These are phyloP conservation scores for Brotula barbata DNA, from an alignment of 2,797 vertebrate species.

Conservation along the genomic window DNA sequence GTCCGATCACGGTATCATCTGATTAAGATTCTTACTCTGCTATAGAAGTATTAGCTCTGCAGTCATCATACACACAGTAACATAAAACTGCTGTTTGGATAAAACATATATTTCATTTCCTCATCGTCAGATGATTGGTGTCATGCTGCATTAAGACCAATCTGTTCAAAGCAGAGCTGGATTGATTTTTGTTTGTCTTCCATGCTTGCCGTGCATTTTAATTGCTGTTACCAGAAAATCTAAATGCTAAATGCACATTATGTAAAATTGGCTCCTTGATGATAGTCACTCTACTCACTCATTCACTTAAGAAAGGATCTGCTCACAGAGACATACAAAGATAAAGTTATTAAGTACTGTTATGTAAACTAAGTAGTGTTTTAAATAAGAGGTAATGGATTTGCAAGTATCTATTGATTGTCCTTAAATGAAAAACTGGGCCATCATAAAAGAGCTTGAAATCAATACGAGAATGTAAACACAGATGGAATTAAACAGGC, in stretches of 20 bases:
- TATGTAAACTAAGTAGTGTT: neutral
- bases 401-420: too few relatives aligned
- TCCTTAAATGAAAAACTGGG: neutral
- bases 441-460: neutral
- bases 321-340: neutral
- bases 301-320: neutral
- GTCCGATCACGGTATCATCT: neutral
- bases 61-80: neutral
- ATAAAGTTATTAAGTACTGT: neutral
- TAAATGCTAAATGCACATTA: too few relatives aligned
- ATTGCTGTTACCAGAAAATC: neutral
- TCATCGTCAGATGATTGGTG: conserved; percentile 4
- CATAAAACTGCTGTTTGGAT: conserved; percentile 2
- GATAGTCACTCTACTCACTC: too few relatives aligned
- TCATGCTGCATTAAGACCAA: neutral
- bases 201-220: neutral
- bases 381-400: neutral
- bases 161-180: neutral
- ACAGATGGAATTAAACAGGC: neutral
- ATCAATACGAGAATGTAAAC: neutral
- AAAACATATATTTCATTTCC: conserved; percentile 19
- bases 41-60: neutral
- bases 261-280: neutral
- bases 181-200: neutral
- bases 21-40: neutral